Evolutionary conservation across 1,140 invertebrate species (phyloP).

Genomic region (Wiebesia pumilae): DNA sequence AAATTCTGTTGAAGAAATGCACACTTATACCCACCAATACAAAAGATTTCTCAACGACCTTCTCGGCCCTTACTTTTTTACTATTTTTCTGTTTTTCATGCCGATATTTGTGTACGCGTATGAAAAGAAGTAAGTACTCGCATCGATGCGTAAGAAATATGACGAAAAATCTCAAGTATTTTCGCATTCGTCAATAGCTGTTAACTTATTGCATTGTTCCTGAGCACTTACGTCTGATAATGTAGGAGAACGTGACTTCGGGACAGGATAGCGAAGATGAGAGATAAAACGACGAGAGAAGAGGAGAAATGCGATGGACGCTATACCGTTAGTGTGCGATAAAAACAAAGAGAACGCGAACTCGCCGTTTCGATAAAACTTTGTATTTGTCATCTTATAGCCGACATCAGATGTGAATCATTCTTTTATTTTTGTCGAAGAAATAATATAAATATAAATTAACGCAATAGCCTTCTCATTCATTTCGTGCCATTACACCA

Average conservation of each 20-base stretch:
- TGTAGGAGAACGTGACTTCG: not conserved
- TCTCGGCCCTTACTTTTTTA: not conserved
- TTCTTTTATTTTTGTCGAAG: too few relatives aligned
- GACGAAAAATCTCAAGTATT: too few relatives aligned
- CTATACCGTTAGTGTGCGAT: not conserved
- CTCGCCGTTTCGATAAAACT: not conserved
- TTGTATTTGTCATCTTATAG: not conserved
- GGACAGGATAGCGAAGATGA: not conserved
- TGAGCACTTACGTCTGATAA: not conserved
- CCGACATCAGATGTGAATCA: not conserved
- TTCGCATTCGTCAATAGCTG: not conserved
- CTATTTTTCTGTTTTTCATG: not conserved
- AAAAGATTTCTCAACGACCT: slow-evolving; percentile 30
- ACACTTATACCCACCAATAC: not conserved
- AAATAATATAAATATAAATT: too few relatives aligned
- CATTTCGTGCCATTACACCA: too few relatives aligned
- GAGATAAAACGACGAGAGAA: not conserved
- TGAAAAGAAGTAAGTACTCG: not conserved
- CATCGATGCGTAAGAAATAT: not conserved
- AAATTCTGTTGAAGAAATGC: slow-evolving; percentile 18
- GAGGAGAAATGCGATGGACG: not conserved
- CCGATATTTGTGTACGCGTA: not conserved
- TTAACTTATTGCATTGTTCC: not conserved
- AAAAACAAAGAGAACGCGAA: not conserved
- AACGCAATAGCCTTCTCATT: too few relatives aligned